These are phyloP conservation scores for Corythucha ciliata DNA, from an alignment of 2,888 invertebrate species.

Conservation along the genomic window DNA sequence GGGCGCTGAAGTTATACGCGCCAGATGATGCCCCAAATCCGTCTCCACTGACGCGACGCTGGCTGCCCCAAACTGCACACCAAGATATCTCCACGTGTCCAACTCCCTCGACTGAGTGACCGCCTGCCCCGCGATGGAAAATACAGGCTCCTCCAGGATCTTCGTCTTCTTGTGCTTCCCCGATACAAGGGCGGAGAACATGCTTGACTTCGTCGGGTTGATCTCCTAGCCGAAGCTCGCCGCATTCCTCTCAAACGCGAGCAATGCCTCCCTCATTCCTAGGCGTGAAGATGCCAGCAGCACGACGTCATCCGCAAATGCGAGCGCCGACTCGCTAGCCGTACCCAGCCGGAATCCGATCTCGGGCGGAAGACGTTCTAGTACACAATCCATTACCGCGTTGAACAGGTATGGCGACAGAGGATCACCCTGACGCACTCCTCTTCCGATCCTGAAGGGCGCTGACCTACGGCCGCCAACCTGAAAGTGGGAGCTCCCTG, in stretches of 20 bases:
- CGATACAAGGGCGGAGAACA: too few relatives aligned
- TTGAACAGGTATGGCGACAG: constrained; percentile 41
- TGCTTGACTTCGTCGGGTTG: too few relatives aligned
- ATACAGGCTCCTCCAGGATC: too few relatives aligned
- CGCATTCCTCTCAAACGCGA: neutral
- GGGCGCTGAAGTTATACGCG: too few relatives aligned
- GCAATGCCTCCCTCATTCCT: neutral
- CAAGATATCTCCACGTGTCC: neutral
- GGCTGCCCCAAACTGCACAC: neutral
- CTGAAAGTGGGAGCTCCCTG: too few relatives aligned
- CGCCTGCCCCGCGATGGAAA: too few relatives aligned
- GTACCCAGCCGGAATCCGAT: constrained; percentile 12
- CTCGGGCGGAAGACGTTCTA: constrained; percentile 16
- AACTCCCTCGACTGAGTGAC: too few relatives aligned
- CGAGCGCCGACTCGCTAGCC: constrained; percentile 26
- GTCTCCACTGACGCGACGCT: too few relatives aligned
- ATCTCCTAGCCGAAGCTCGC: too few relatives aligned
- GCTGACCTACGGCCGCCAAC: too few relatives aligned
- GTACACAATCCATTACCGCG: constrained; percentile 28
- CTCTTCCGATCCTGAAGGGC: constrained; percentile 34
- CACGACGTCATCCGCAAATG: constrained; percentile 13
- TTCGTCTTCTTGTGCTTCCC: too few relatives aligned
- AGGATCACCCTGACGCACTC: constrained; percentile 43
- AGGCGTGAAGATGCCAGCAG: neutral
- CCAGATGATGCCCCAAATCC: too few relatives aligned